These are phyloP conservation scores for Hemicentrotus pulcherrimus DNA, from an alignment of 35 echinoderm and acorn worm species.

Conservation along the genomic window DNA sequence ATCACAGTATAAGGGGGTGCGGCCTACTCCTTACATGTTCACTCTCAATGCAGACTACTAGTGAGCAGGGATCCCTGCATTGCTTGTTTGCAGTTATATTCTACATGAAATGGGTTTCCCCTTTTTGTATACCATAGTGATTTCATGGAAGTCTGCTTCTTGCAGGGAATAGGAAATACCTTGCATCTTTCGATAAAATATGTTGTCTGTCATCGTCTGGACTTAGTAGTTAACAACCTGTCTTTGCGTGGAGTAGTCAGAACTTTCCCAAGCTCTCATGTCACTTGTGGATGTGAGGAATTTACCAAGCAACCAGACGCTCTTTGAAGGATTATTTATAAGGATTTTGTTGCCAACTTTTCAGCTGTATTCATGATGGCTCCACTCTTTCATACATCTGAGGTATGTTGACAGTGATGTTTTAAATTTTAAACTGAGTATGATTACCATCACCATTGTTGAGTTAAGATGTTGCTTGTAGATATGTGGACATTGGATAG, in stretches of 20 bases:
- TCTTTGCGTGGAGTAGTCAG: neutral
- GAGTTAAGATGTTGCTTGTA: too few species aligned
- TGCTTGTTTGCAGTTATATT: neutral
- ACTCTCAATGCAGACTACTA: neutral
- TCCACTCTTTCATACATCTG: slow-evolving; percentile 4
- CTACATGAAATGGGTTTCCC: too few species aligned
- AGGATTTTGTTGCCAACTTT: neutral
- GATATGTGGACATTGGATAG: too few species aligned
- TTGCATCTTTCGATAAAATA: neutral
- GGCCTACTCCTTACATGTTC: neutral
- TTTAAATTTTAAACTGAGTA: neutral
- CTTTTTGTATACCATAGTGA: too few species aligned
- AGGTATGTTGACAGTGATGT: slow-evolving; percentile 19
- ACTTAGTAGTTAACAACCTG: neutral
- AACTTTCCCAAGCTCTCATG: neutral
- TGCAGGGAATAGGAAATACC: neutral
- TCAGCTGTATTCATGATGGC: slow-evolving; percentile 28
- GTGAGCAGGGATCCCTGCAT: neutral
- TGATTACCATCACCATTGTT: too few species aligned
- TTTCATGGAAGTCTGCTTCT: neutral
- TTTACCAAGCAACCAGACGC: neutral
- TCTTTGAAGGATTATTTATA: neutral
- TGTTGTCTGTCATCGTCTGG: neutral
- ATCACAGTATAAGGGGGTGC: neutral
- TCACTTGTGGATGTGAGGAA: neutral